phyloP scores from a whole-genome alignment of 2,797 vertebrate genomes.

The Pseudotriccus pelzelni region DNA sequence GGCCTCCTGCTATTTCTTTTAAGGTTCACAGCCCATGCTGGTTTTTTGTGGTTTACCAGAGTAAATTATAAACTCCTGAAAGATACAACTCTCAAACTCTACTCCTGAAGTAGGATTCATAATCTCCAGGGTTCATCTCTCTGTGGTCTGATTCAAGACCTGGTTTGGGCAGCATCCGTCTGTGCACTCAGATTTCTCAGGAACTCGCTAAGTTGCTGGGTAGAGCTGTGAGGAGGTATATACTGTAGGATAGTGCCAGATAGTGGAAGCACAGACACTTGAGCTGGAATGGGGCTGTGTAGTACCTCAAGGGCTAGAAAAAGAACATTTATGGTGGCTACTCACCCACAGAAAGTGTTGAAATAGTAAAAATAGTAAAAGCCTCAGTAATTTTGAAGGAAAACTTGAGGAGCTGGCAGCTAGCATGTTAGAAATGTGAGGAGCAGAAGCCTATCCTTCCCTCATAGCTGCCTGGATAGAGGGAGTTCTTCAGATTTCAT shows the following conservation, averaged over 20 bases:
- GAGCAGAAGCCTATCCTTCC: background rate
- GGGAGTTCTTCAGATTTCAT: background rate
- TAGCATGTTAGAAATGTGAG: background rate
- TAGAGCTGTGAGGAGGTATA: background rate
- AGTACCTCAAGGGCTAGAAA: background rate
- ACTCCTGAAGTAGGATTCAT: background rate
- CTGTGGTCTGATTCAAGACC: background rate
- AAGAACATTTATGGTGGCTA: background rate
- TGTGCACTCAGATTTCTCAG: background rate
- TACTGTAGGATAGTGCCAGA: background rate
- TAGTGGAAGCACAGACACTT: background rate
- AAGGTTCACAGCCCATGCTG: background rate
- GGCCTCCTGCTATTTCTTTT: background rate
- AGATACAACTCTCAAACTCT: background rate
- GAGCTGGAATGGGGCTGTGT: background rate
- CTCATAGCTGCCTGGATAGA: background rate
- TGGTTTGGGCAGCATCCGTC: background rate
- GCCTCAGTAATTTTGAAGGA: background rate
- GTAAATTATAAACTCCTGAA: background rate
- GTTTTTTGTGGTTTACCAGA: background rate
- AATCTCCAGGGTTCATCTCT: background rate
- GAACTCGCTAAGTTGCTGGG: background rate
- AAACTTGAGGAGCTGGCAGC: background rate
- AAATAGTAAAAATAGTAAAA: background rate
- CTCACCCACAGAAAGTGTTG: background rate